A percentile compares a stretch with the other conserved stretches of the same genome.
phyloP scores from a whole-genome alignment of 2,888 invertebrate genomes.

The Meghimatium bilineatum region DNA sequence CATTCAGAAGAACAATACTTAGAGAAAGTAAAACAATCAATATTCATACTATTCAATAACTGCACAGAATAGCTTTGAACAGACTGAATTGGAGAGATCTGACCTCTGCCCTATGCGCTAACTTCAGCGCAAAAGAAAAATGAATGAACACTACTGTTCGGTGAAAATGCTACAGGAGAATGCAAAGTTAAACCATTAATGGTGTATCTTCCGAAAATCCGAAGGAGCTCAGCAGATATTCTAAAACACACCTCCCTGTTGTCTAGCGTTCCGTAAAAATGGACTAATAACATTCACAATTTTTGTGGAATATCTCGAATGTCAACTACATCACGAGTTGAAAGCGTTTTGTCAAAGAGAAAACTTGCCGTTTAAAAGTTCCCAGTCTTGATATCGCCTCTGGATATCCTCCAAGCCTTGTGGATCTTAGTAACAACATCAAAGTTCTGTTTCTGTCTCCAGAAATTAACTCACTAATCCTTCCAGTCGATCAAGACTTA shows the following conservation, averaged over 20 bases:
- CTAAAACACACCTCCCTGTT: slow-evolving; percentile 40
- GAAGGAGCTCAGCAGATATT: slow-evolving; percentile 6
- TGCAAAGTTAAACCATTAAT: slow-evolving; percentile 42
- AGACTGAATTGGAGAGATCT: no score
- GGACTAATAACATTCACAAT: slow-evolving; percentile 38
- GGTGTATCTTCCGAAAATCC: slow-evolving; percentile 36
- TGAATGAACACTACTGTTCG: slow-evolving; percentile 39
- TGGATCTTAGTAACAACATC: slow-evolving; percentile 26
- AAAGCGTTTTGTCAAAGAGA: slow-evolving; percentile 27
- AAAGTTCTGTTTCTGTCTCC: slow-evolving; percentile 41
- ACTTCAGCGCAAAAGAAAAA: no score
- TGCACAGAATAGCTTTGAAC: slow-evolving; percentile 34
- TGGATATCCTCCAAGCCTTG: slow-evolving; percentile 37
- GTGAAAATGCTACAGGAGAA: slow-evolving; percentile 44
- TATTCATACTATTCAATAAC: no score
- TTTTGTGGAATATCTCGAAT: slow-evolving; percentile 37
- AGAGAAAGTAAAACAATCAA: no score
- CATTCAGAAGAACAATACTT: no score
- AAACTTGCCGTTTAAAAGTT: slow-evolving; percentile 36
- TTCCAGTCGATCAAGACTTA: slow-evolving; percentile 45
- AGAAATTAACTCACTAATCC: slow-evolving; percentile 25
- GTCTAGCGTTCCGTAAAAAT: slow-evolving; percentile 34
- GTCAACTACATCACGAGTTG: slow-evolving; percentile 32
- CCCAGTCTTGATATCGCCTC: slow-evolving; percentile 41
- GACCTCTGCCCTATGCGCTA: no score